A percentile compares a stretch with the other conserved stretches of the same genome.
These are phyloP conservation scores for Steinernema scapterisci DNA, from an alignment of 2,888 invertebrate genomes.

Conservation along the genomic window DNA sequence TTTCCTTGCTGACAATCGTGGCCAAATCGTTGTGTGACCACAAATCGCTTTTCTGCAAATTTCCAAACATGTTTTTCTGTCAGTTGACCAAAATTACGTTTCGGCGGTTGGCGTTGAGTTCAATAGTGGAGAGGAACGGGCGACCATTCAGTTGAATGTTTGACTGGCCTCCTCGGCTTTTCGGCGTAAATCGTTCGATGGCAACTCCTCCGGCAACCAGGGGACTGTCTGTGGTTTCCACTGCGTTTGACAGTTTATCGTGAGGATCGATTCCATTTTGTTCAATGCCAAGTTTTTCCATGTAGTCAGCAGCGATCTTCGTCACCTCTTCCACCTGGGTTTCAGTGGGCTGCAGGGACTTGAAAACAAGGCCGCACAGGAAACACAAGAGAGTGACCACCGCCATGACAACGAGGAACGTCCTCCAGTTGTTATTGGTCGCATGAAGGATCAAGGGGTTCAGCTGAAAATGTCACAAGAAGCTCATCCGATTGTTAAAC, in stretches of 20 bases:
- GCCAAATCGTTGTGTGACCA: constrained; percentile 54
- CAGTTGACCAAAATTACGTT: constrained; percentile 34
- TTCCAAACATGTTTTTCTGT: not conserved
- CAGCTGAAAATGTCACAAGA: constrained; percentile 46
- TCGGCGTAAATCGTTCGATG: constrained; percentile 40
- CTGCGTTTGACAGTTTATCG: constrained; percentile 17
- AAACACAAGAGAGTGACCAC: constrained; percentile 84
- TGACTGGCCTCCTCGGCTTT: not conserved
- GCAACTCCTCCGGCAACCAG: constrained; percentile 45
- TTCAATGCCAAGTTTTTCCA: constrained; percentile 38
- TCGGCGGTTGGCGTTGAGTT: constrained; percentile 49
- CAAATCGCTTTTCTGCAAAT: constrained; percentile 21
- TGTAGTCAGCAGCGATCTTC: constrained; percentile 54
- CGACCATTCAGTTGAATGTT: constrained; percentile 30
- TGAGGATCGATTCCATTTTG: not conserved
- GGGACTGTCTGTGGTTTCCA: constrained; percentile 41
- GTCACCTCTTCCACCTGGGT: constrained; percentile 60
- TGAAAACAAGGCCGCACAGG: constrained; percentile 85
- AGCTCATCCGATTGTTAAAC: constrained; percentile 27
- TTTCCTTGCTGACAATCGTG: constrained; percentile 54
- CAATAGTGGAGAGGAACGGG: constrained; percentile 62
- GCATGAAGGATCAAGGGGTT: constrained; percentile 55
- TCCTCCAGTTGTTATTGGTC: constrained; percentile 77
- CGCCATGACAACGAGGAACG: constrained; percentile 82
- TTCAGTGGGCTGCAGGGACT: constrained; percentile 68